Evolutionary conservation across 2,113 vertebrate genomes (phyloP).

Genomic region (Irena cyanogastra): DNA sequence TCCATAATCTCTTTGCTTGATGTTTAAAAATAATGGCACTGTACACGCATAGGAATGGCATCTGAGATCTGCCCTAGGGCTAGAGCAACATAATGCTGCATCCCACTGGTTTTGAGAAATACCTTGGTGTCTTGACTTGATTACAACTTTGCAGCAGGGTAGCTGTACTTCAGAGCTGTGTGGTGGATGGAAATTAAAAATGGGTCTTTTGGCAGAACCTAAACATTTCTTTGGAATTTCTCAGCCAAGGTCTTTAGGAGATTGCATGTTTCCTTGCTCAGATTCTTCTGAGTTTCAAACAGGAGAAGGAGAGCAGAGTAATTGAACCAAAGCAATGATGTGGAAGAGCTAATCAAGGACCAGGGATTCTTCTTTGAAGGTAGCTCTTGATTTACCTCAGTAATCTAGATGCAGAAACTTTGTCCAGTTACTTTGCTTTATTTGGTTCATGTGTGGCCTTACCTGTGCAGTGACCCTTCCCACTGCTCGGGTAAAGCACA

Average conservation of each 20-base stretch:
- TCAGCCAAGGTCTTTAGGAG: not conserved
- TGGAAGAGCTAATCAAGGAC: not conserved
- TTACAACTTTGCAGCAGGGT: not conserved
- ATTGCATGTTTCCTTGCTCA: not conserved
- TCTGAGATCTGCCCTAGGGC: not conserved
- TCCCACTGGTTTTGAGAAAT: not conserved
- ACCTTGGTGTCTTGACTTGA: not conserved
- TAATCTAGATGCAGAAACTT: not conserved
- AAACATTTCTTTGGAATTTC: not conserved
- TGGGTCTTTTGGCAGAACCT: not conserved
- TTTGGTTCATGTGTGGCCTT: not conserved
- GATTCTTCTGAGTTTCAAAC: not conserved
- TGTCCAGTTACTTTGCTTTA: not conserved
- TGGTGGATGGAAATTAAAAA: not conserved
- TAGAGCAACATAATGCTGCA: not conserved
- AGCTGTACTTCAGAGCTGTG: not conserved
- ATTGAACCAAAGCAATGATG: not conserved
- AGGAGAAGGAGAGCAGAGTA: not conserved
- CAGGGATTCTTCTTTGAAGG: not conserved
- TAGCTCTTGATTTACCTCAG: not conserved
- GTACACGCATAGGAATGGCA: not conserved
- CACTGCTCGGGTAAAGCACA: not conserved
- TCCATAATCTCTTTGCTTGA: not conserved
- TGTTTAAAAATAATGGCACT: not conserved
- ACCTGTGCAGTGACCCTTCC: not conserved